phyloP scores from a whole-genome alignment of 2,888 invertebrate species.

The Creontiades dilutus region DNA sequence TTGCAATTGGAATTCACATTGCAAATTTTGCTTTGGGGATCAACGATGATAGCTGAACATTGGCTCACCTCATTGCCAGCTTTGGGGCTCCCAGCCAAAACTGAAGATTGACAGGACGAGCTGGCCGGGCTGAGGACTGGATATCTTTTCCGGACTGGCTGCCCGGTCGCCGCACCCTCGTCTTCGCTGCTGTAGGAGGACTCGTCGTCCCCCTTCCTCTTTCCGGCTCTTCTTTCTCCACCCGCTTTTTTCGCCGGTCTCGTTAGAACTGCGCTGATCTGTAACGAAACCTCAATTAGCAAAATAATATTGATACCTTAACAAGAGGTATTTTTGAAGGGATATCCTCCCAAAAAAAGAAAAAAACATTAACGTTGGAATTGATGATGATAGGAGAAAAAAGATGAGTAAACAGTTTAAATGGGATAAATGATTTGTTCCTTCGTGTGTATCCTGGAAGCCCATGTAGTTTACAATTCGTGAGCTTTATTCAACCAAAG shows the following conservation, averaged over 20 bases:
- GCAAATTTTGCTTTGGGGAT: no score
- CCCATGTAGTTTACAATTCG: no score
- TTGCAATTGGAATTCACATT: no score
- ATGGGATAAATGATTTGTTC: no score
- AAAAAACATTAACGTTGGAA: no score
- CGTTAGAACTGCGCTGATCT: constrained; percentile 74
- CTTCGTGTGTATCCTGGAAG: no score
- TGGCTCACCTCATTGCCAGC: constrained; percentile 73
- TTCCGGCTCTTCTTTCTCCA: constrained; percentile 80
- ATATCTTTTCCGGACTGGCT: constrained; percentile 74
- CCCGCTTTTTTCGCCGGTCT: constrained; percentile 74
- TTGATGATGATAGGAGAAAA: no score
- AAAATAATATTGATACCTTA: neutral
- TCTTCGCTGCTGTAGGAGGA: constrained; percentile 80
- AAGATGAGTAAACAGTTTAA: no score
- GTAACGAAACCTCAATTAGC: constrained; percentile 38
- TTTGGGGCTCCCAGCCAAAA: constrained; percentile 78
- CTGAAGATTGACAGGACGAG: constrained; percentile 83
- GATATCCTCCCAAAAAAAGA: neutral
- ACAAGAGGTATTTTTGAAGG: neutral
- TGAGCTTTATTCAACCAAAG: no score
- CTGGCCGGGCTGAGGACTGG: constrained; percentile 82
- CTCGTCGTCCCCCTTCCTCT: constrained; percentile 82
- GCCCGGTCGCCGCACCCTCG: constrained; percentile 77
- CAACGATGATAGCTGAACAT: neutral